Percentiles rank a stretch among this genome's conserved stretches.
phyloP scores from a whole-genome alignment of 2,113 vertebrate species.

The Sitta europaea region DNA sequence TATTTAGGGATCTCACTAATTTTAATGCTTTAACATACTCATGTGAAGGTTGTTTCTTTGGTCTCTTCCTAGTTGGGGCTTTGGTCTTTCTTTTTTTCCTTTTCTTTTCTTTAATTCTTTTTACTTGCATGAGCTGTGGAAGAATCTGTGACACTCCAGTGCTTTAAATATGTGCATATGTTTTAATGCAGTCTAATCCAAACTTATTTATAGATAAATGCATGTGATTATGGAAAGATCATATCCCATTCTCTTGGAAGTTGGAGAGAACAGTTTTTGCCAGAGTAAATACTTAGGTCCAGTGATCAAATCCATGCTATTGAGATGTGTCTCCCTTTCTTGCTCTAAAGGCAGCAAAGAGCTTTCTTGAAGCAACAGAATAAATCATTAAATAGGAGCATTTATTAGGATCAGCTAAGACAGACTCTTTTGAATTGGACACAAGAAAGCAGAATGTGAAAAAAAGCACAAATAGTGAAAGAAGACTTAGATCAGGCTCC shows the following conservation, averaged over 20 bases:
- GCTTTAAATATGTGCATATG: conserved; percentile 41
- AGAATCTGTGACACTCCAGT: conserved; percentile 23
- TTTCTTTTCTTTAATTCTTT: neutral
- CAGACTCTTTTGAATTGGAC: neutral
- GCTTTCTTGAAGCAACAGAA: neutral
- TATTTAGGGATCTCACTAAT: conserved; percentile 47
- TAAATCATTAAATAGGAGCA: neutral
- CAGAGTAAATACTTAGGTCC: neutral
- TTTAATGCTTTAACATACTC: conserved; percentile 29
- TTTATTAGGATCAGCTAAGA: neutral
- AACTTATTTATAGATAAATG: conserved; percentile 61
- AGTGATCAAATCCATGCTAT: neutral
- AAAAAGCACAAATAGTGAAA: conserved; percentile 54
- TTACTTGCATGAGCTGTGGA: conserved; percentile 65
- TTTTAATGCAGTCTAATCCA: conserved; percentile 41
- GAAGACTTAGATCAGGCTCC: neutral
- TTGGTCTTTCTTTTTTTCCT: neutral
- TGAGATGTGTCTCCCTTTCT: neutral
- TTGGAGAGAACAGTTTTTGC: neutral
- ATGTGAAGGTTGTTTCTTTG: conserved; percentile 23
- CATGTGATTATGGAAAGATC: conserved; percentile 22
- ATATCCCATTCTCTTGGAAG: neutral
- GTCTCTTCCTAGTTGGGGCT: conserved; percentile 6
- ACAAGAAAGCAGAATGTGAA: neutral
- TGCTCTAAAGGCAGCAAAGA: neutral